Evolutionary conservation across 2,113 vertebrate genomes (phyloP), one percentile per base, ranked within the genome.

Genomic region (Columbina picui): DNA sequence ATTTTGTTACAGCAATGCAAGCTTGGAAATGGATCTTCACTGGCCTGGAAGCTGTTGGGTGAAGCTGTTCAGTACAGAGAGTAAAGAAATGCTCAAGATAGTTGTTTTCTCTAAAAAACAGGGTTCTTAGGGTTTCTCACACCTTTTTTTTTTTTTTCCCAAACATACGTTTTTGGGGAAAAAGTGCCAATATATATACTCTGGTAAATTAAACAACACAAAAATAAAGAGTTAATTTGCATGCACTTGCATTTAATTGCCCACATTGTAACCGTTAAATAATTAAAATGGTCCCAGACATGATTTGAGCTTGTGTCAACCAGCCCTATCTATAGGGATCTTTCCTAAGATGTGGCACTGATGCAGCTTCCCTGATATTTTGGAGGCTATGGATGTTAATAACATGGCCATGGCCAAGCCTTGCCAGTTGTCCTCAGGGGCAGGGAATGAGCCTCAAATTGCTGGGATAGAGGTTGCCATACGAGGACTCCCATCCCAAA

Each of bases 131-230:
- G 9, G 4, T 11, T 86, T 63, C 19, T 73, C 38, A 59, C 4
- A 70, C 2, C 2, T 4, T 4, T n/a, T 27, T 4, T 20, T 70
- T 41, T 19, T 56, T 10, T 4, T 19, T 2, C 14, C 10, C 3
- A 64, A 76, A 52, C 3, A 14, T 0, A 0, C 7, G 27, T 56
- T 6, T 6, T 1, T 10, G 1, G 5, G 26, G 22, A 3, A 20
- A 30, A 85, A 6, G 3, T n/a, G 9, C 38, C 16, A 43, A 25
- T 27, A 39, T 2, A 1, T 20, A 4, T 0, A 23, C 32, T 36
- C 22, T 50, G 18, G 5, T 47, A 75, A 78, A 68, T 55, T 27
- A 70, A 81, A 49, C 19, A 61, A 18, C 43, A 69, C 18, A 36
- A 75, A 92, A 41, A 60, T 18, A 43, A 61, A 60, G 27, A 91